Conservation (phyloP, 2,113 vertebrate genomes). For the Orcinus orca region DNA sequence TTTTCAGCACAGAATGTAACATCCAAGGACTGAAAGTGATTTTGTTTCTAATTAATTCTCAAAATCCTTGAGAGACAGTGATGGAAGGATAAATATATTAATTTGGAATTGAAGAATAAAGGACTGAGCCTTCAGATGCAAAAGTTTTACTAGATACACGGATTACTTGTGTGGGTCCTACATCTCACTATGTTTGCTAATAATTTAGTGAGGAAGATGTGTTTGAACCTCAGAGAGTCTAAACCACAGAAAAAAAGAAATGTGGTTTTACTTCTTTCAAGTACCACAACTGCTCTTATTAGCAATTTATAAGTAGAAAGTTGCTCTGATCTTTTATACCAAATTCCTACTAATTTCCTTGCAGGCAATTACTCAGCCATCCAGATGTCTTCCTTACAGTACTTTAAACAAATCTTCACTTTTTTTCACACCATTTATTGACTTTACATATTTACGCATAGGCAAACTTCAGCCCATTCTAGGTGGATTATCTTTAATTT, state of each 20-base stretch:
- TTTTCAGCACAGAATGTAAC: slow-evolving; percentile 65
- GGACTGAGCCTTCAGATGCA: slow-evolving; percentile 31
- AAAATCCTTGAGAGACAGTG: slow-evolving; percentile 71
- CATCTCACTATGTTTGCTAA: neutral
- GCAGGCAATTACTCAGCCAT: neutral
- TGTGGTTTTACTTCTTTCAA: neutral
- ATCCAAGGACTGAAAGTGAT: slow-evolving; percentile 71
- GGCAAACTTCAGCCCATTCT: neutral
- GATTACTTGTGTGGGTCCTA: neutral
- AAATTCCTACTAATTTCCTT: neutral
- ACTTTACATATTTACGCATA: neutral
- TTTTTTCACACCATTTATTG: neutral
- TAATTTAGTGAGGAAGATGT: neutral
- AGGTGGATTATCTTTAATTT: slow-evolving; percentile 14
- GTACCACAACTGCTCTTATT: neutral
- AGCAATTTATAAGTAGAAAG: neutral
- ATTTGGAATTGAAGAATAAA: slow-evolving; percentile 67
- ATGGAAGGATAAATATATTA: slow-evolving; percentile 74
- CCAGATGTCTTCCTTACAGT: neutral
- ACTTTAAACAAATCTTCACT: neutral
- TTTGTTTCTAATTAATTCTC: slow-evolving; percentile 78
- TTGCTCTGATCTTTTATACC: neutral
- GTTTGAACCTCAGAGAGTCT: neutral
- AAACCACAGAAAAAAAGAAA: neutral
- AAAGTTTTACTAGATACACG: neutral